Evolutionary conservation across 2,888 invertebrate genomes (phyloP).

Genomic region (Metalampra italica): DNA sequence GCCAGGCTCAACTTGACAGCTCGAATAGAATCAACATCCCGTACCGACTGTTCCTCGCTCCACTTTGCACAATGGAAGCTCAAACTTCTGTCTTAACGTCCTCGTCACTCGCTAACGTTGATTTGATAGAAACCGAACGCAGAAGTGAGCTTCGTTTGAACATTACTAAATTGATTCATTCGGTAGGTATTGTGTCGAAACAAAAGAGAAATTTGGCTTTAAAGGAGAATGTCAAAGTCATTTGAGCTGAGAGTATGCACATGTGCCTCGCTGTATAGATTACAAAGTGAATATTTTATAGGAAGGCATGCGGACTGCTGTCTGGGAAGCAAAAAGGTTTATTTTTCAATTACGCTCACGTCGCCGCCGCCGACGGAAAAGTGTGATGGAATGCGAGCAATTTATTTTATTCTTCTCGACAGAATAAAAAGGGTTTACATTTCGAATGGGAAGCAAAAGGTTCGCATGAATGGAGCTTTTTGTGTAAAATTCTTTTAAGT

Average conservation of each 20-base stretch:
- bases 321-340: slow-evolving; percentile 23
- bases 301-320: slow-evolving; percentile 11
- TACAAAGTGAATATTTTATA: slow-evolving; percentile 12
- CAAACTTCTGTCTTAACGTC: slow-evolving; percentile 33
- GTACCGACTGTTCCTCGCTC: slow-evolving; percentile 25
- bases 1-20: slow-evolving; percentile 14
- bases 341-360: slow-evolving; percentile 43
- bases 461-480: slow-evolving; percentile 31
- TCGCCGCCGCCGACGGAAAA: slow-evolving; percentile 17
- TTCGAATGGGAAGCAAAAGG: slow-evolving; percentile 26
- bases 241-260: neutral
- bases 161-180: neutral
- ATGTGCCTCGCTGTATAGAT: slow-evolving; percentile 1
- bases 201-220: neutral
- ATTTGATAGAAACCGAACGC: slow-evolving; percentile 21
- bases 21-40: slow-evolving; percentile 15
- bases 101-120: slow-evolving; percentile 18
- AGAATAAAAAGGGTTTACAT: slow-evolving; percentile 41
- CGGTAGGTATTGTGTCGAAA: neutral
- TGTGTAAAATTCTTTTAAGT: slow-evolving; percentile 20
- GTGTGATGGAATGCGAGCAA: slow-evolving; percentile 43
- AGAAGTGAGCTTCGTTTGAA: slow-evolving; percentile 18
- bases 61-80: slow-evolving; percentile 25
- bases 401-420: slow-evolving; percentile 44
- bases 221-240: neutral